Conservation (phyloP, 2,888 invertebrate genomes). For the Dastarcus helophoroides region DNA sequence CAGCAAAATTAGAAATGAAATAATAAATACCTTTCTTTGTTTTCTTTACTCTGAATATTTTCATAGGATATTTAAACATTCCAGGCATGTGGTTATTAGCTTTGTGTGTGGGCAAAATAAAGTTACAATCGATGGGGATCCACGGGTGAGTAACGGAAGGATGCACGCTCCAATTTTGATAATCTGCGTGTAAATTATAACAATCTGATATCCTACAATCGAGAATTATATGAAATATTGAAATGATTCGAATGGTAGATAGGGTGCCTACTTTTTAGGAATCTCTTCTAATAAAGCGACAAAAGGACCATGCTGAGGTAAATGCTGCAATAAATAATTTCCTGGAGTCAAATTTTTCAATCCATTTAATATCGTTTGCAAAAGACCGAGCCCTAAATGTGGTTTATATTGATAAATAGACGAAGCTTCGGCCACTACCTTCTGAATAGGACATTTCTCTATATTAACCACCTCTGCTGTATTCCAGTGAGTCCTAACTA, state of each 20-base stretch:
- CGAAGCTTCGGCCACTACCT: slow-evolving; percentile 25
- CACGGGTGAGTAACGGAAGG: slow-evolving; percentile 11
- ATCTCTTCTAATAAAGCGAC: slow-evolving; percentile 20
- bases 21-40: slow-evolving; percentile 2
- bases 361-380: slow-evolving; percentile 24
- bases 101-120: slow-evolving; percentile 20
- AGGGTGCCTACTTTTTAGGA: slow-evolving; percentile 11
- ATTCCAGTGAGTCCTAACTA: slow-evolving; percentile 22
- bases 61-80: slow-evolving; percentile 13
- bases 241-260: not conserved
- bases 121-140: slow-evolving; percentile 23
- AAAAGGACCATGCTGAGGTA: slow-evolving; percentile 26
- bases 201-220: slow-evolving; percentile 9
- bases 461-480: slow-evolving; percentile 23
- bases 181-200: slow-evolving; percentile 18
- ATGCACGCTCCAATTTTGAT: slow-evolving; percentile 12
- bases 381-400: slow-evolving; percentile 21
- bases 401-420: slow-evolving; percentile 24
- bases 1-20: not conserved
- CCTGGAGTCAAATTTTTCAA: slow-evolving; percentile 21
- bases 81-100: slow-evolving; percentile 18
- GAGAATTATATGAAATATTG: not conserved
- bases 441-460: slow-evolving; percentile 26
- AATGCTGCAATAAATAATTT: slow-evolving; percentile 26
- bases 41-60: not conserved